Conservation (phyloP, 2,888 invertebrate species). For the Galeruca laticollis region DNA sequence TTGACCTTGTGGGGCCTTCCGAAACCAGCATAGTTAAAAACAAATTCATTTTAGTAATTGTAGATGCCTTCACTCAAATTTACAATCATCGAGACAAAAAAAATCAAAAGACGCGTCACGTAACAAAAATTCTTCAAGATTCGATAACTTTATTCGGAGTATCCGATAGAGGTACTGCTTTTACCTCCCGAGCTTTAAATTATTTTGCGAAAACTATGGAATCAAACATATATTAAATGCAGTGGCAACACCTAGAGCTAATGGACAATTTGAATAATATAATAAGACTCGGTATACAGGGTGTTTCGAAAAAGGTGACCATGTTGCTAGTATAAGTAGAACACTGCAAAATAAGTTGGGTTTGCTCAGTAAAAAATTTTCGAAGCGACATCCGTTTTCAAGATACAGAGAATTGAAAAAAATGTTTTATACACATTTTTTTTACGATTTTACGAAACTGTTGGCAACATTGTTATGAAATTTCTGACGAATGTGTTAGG, state of each 20-base stretch:
- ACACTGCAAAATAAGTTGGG: no score
- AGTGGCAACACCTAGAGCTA: constrained; percentile 8
- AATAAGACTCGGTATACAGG: no score
- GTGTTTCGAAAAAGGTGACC: no score
- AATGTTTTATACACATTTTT: no score
- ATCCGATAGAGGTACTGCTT: constrained; percentile 8
- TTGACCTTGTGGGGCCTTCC: constrained; percentile 55
- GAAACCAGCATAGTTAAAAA: no score
- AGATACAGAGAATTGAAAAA: no score
- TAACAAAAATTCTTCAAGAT: constrained; percentile 1
- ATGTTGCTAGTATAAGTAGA: no score
- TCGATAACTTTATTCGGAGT: constrained; percentile 1
- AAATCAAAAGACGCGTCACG: constrained; percentile 8
- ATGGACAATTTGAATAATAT: constrained; percentile 1
- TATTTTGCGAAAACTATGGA: constrained; percentile 1
- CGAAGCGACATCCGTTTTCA: no score
- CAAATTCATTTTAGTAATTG: constrained; percentile 48
- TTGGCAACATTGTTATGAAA: no score
- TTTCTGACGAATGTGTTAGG: no score
- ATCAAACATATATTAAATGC: constrained; percentile 8
- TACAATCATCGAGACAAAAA: constrained; percentile 47
- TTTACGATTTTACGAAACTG: no score
- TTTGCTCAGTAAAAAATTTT: no score
- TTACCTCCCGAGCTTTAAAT: background rate
- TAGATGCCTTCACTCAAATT: constrained; percentile 56